phyloP scores from a whole-genome alignment of 2,797 vertebrate genomes.

The Anabas testudineus region DNA sequence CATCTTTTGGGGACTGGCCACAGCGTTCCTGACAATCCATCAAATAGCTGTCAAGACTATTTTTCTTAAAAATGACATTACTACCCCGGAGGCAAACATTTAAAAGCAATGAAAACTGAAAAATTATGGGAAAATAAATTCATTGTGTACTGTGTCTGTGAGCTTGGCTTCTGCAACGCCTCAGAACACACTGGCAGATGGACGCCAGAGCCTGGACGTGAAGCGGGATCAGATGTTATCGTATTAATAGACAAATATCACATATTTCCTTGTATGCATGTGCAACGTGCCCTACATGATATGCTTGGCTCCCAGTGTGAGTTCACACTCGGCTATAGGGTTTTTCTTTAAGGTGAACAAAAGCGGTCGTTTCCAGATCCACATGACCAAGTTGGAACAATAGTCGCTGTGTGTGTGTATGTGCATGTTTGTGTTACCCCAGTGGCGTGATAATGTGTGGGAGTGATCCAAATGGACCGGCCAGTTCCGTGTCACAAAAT shows the following conservation, averaged over 20 bases:
- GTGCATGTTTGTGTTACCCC: slow-evolving; percentile 48
- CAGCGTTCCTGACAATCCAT: background rate
- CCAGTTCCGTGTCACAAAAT: slow-evolving; percentile 44
- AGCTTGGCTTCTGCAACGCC: slow-evolving; percentile 8
- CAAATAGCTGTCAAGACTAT: background rate
- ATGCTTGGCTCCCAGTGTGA: slow-evolving; percentile 14
- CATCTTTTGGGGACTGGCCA: too few relatives aligned
- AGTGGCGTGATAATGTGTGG: slow-evolving; percentile 61
- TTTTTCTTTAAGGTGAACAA: slow-evolving; percentile 53
- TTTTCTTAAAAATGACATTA: too few relatives aligned
- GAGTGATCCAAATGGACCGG: slow-evolving; percentile 50
- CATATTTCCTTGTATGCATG: slow-evolving; percentile 10
- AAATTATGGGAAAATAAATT: background rate
- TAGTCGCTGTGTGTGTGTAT: slow-evolving; percentile 58
- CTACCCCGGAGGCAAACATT: background rate
- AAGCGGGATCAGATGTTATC: slow-evolving; percentile 30
- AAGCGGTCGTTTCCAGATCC: slow-evolving; percentile 59
- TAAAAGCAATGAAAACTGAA: too few relatives aligned
- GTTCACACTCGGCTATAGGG: slow-evolving; percentile 36
- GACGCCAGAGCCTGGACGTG: slow-evolving; percentile 27
- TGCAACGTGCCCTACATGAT: background rate
- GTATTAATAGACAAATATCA: slow-evolving; percentile 27
- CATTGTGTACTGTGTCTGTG: slow-evolving; percentile 7
- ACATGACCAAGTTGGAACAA: slow-evolving; percentile 74
- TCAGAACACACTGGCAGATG: slow-evolving; percentile 43